Evolutionary conservation across 2,888 invertebrate species (phyloP).

Genomic region (Chaetogeoica ovagalla): DNA sequence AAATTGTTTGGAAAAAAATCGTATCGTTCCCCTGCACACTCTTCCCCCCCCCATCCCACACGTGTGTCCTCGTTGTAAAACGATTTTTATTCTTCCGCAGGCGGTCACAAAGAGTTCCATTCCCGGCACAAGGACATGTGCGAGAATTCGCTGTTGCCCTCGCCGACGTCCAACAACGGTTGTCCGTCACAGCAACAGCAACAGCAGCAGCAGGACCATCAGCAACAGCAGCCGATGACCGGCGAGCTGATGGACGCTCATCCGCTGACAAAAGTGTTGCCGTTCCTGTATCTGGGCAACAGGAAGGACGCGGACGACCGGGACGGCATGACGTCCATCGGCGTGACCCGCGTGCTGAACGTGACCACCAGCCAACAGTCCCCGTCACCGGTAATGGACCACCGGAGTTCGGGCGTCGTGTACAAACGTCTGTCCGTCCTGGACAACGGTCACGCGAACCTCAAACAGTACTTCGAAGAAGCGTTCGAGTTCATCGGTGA

Average conservation of each 20-base stretch:
- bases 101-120: conserved; percentile 73
- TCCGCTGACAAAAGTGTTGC: conserved; percentile 76
- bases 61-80: neutral
- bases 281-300: conserved; percentile 80
- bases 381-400: conserved; percentile 71
- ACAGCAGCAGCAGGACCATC: no score
- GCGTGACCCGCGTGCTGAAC: conserved; percentile 78
- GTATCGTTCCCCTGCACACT: no score
- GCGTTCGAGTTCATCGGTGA: conserved; percentile 84
- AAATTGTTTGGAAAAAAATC: no score
- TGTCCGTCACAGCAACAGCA: conserved; percentile 44
- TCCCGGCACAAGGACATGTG: conserved; percentile 73
- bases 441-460: conserved; percentile 82
- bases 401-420: conserved; percentile 68
- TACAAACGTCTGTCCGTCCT: conserved; percentile 81
- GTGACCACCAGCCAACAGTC: conserved; percentile 64
- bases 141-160: conserved; percentile 68
- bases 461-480: conserved; percentile 85
- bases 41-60: no score
- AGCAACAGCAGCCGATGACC: conserved; percentile 39
- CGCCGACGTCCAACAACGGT: conserved; percentile 56
- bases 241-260: conserved; percentile 70
- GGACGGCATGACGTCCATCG: conserved; percentile 67
- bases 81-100: conserved; percentile 61
- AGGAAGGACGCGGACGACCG: conserved; percentile 77